A percentile compares a stretch with the other conserved stretches of the same genome.
Conservation (phyloP, 2,888 invertebrate species). For the Eurois occulta region DNA sequence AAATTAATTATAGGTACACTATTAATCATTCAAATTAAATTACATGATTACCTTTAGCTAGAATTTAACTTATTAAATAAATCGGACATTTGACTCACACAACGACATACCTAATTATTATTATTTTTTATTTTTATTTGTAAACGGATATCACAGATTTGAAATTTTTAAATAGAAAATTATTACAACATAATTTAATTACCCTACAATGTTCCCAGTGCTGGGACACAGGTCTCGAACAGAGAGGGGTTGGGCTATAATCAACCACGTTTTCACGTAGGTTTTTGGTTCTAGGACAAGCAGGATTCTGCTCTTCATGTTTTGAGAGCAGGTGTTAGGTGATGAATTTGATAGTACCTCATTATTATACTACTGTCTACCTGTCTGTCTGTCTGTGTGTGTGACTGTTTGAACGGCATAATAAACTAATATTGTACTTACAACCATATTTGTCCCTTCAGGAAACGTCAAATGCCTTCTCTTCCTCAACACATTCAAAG, state of each 20-base stretch:
- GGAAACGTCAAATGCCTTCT: conserved; percentile 83
- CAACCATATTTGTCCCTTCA: conserved; percentile 79
- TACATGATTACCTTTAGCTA: no score
- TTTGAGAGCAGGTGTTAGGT: neutral
- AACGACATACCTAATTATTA: no score
- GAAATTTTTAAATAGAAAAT: neutral
- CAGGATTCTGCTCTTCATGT: neutral
- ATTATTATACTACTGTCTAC: no score
- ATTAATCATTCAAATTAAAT: no score
- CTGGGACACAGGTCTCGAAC: neutral
- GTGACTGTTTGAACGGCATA: neutral
- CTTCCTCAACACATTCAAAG: conserved; percentile 77
- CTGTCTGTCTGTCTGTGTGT: no score
- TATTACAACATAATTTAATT: neutral
- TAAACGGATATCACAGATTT: neutral
- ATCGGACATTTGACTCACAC: no score
- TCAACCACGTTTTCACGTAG: neutral
- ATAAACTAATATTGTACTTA: conserved; percentile 70
- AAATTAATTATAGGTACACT: no score
- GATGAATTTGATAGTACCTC: neutral
- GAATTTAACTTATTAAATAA: no score
- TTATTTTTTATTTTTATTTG: no score
- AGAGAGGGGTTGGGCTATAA: neutral
- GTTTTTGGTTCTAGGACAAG: neutral
- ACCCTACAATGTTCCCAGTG: neutral